Evolutionary conservation across 2,797 vertebrate species (phyloP).

Genomic region (Syngnathus acus): DNA sequence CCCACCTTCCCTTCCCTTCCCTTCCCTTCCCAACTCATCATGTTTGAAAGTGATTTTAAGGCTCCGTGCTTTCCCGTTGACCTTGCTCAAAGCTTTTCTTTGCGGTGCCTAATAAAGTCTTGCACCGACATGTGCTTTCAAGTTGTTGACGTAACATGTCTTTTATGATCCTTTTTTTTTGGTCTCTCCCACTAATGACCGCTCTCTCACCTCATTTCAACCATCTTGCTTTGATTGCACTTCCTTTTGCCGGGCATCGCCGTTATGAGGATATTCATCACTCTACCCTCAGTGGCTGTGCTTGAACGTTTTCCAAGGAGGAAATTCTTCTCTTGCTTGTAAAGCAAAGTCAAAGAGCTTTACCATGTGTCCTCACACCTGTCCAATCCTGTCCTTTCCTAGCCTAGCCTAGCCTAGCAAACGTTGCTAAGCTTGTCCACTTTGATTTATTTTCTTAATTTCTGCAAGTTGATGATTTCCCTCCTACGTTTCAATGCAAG

Average conservation of each 20-base stretch:
- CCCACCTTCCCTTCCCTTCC: conserved; percentile 32
- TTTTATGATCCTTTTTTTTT: conserved; percentile 34
- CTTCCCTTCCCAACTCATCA: not conserved
- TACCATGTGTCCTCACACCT: conserved; percentile 13
- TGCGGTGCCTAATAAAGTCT: conserved; percentile 24
- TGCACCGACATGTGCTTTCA: conserved; percentile 21
- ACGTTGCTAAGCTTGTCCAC: too few relatives aligned
- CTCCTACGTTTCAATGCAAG: not conserved
- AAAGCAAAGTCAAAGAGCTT: conserved; percentile 21
- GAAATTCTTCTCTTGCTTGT: conserved; percentile 18
- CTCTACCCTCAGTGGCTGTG: conserved; percentile 17
- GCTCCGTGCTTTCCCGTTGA: conserved; percentile 24
- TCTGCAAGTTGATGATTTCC: not conserved
- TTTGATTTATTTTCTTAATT: not conserved
- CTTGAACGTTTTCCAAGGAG: conserved; percentile 28
- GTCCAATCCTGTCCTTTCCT: not conserved
- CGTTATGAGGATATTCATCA: conserved; percentile 49
- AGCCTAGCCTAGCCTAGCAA: not conserved
- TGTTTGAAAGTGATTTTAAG: conserved; percentile 20
- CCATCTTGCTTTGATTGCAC: conserved; percentile 41
- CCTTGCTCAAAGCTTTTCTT: conserved; percentile 23
- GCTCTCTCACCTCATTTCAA: conserved; percentile 35
- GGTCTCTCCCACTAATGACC: conserved; percentile 27
- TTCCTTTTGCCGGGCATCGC: conserved; percentile 31
- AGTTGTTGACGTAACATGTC: conserved; percentile 37